Evolutionary conservation across 2,797 vertebrate species (phyloP).

Genomic region (Propithecus perrieri): DNA sequence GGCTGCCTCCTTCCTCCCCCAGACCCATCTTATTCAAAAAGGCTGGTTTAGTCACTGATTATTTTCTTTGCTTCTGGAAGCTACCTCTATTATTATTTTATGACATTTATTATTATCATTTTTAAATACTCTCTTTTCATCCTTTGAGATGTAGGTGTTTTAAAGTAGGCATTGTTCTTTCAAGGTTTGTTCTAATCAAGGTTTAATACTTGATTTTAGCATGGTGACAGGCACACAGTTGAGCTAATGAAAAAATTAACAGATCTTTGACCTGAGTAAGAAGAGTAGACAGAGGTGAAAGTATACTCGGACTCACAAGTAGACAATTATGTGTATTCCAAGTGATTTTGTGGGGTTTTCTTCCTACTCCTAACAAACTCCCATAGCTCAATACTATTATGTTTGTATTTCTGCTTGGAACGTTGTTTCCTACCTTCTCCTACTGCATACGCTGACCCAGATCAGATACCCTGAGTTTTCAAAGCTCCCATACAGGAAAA

Average conservation of each 20-base stretch:
- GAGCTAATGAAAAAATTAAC: not conserved
- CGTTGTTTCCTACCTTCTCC: not conserved
- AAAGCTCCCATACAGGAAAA: not conserved
- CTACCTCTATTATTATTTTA: not conserved
- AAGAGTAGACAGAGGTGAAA: not conserved
- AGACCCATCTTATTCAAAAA: accelerated
- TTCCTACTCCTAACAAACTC: not conserved
- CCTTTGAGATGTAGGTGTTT: not conserved
- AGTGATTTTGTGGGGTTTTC: not conserved
- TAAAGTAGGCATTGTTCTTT: not conserved
- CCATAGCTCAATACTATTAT: not conserved
- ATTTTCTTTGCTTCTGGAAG: not conserved
- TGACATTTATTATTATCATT: not conserved
- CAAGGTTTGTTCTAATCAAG: too few species aligned
- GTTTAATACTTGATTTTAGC: not conserved
- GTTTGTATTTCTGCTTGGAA: not conserved
- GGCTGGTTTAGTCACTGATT: not conserved
- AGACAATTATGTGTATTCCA: not conserved
- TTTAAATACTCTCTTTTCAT: not conserved
- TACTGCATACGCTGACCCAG: not conserved
- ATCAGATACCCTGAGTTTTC: not conserved
- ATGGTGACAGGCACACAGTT: not conserved
- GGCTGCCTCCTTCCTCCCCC: not conserved
- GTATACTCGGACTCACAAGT: not conserved
- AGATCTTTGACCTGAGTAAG: not conserved